phyloP scores from a whole-genome alignment of 2,888 invertebrate species.

The Drosophila greeni region DNA sequence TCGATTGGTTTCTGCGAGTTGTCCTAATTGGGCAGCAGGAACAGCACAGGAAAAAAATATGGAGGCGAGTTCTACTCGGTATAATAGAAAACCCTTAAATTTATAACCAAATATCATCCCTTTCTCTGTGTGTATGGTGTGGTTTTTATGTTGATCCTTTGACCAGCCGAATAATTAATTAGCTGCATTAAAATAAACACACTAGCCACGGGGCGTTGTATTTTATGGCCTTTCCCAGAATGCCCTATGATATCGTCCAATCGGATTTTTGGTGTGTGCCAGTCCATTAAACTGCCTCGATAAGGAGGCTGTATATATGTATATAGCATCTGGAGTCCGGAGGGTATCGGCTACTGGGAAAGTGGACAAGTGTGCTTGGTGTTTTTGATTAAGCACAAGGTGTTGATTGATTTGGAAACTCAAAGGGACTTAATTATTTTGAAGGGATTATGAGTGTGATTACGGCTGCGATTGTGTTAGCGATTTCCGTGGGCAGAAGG shows the following conservation, averaged over 20 bases:
- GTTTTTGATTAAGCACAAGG: conserved; percentile 37
- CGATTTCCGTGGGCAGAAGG: conserved; percentile 11
- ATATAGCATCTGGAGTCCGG: not conserved
- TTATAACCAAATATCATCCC: not conserved
- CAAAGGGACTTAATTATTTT: conserved; percentile 41
- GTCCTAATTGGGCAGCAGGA: no score
- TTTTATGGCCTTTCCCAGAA: conserved; percentile 42
- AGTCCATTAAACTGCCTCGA: conserved; percentile 26
- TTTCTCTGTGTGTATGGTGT: conserved; percentile 11
- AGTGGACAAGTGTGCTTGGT: conserved; percentile 27
- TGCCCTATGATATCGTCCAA: conserved; percentile 35
- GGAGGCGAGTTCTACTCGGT: not conserved
- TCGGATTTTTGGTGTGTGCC: conserved; percentile 27
- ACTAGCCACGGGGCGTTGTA: conserved; percentile 37
- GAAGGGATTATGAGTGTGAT: conserved; percentile 40
- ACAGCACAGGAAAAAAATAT: no score
- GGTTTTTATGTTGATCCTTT: conserved; percentile 41
- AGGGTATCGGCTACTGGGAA: conserved; percentile 23
- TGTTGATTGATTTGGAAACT: conserved; percentile 48
- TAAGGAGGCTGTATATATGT: conserved; percentile 5
- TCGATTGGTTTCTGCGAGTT: no score
- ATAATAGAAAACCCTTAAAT: not conserved
- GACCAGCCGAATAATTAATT: conserved; percentile 48
- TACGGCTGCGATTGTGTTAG: conserved; percentile 14
- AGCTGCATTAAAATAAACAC: conserved; percentile 43